phyloP scores from a whole-genome alignment of 2,113 vertebrate genomes.

The Bombycilla garrulus region DNA sequence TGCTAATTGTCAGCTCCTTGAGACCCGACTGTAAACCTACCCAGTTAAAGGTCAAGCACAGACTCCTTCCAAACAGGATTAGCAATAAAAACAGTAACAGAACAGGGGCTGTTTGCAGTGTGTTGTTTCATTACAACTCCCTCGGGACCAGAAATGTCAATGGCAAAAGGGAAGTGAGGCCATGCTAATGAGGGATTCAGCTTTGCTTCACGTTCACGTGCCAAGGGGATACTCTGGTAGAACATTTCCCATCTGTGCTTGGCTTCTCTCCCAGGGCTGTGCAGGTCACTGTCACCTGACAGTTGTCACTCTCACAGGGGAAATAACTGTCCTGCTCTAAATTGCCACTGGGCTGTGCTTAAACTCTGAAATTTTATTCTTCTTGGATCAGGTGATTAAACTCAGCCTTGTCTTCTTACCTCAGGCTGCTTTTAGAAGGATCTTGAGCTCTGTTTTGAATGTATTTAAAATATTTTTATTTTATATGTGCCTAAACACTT shows the following conservation, averaged over 20 bases:
- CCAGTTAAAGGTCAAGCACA: constrained; percentile 13
- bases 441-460: background rate
- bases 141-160: constrained; percentile 20
- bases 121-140: background rate
- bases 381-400: background rate
- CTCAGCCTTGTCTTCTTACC: background rate
- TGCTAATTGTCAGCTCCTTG: constrained; percentile 15
- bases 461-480: background rate
- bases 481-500: background rate
- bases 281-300: background rate
- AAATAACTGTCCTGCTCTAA: background rate
- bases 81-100: constrained; percentile 18
- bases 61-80: constrained; percentile 4
- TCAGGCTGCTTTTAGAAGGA: background rate
- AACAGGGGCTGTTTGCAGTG: background rate
- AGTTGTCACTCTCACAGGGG: background rate
- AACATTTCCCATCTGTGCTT: background rate
- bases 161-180: background rate
- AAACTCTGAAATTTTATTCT: background rate
- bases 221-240: background rate
- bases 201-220: background rate
- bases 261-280: background rate
- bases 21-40: background rate
- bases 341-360: background rate
- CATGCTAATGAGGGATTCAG: background rate